Conservation (phyloP, 2,113 vertebrate species). For the Chloropsis cyanopogon region DNA sequence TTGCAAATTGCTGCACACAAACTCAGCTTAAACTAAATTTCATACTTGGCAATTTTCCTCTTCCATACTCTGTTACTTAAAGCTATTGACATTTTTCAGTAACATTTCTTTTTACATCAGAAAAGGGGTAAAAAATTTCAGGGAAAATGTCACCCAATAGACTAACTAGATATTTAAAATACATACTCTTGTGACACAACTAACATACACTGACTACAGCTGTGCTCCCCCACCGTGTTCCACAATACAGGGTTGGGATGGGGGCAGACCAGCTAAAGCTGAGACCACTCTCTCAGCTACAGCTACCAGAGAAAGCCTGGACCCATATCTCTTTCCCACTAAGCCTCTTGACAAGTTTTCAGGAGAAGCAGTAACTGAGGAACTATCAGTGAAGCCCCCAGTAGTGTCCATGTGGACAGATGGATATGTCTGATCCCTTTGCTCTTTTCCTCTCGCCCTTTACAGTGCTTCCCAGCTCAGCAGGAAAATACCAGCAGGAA, state of each 20-base stretch:
- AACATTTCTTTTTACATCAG: background rate
- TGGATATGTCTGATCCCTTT: accelerated
- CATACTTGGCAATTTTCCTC: background rate
- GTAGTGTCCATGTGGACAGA: background rate
- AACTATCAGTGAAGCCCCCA: background rate
- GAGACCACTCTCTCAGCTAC: background rate
- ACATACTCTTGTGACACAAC: background rate
- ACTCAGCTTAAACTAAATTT: constrained; percentile 29
- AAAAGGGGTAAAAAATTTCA: background rate
- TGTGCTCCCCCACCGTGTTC: accelerated
- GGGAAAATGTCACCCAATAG: background rate
- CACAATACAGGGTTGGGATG: accelerated
- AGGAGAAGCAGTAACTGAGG: background rate
- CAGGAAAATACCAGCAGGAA: background rate
- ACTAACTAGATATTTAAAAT: background rate
- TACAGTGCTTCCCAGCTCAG: background rate
- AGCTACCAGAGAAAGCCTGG: background rate
- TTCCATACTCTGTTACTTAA: background rate
- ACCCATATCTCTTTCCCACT: background rate
- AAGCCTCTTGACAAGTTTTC: background rate
- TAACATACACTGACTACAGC: background rate
- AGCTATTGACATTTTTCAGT: constrained; percentile 21
- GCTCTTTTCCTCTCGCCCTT: background rate
- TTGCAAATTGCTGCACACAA: constrained; percentile 36
- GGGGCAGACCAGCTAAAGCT: background rate